Evolutionary conservation across 2,113 vertebrate species (phyloP).

Genomic region (Bujurquina vittata): DNA sequence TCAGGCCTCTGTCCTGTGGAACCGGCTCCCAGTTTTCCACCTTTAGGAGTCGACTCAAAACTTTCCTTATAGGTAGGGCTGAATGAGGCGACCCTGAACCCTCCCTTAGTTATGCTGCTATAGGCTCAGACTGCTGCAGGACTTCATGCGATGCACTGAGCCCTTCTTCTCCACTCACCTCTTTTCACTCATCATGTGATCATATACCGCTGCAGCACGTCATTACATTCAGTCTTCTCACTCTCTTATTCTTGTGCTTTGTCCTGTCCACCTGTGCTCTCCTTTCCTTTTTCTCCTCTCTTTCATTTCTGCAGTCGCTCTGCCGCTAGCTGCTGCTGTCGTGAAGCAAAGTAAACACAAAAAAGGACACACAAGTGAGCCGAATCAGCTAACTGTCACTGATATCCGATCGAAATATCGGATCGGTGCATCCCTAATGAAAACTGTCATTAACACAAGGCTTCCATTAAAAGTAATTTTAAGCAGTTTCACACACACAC

Average conservation of each 20-base stretch:
- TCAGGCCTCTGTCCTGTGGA: too few relatives aligned
- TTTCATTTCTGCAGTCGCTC: neutral
- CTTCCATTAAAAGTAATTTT: neutral
- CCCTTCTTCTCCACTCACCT: neutral
- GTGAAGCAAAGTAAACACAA: neutral
- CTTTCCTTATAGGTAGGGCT: neutral
- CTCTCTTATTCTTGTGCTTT: neutral
- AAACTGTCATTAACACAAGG: neutral
- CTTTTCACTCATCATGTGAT: fast-evolving
- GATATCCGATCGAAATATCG: neutral
- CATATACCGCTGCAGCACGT: neutral
- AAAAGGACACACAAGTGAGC: neutral
- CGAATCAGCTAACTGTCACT: neutral
- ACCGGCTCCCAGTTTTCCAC: too few relatives aligned
- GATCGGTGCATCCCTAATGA: neutral
- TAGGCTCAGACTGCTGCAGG: neutral
- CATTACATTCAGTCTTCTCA: neutral
- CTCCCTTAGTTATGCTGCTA: neutral
- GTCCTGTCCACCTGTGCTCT: neutral
- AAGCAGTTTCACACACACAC: neutral
- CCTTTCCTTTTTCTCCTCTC: too few relatives aligned
- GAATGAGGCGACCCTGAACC: neutral
- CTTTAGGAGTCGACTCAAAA: neutral
- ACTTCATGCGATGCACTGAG: neutral
- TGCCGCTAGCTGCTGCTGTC: neutral